Conservation (phyloP, 2,113 vertebrate genomes). For the Austrofundulus limnaeus region DNA sequence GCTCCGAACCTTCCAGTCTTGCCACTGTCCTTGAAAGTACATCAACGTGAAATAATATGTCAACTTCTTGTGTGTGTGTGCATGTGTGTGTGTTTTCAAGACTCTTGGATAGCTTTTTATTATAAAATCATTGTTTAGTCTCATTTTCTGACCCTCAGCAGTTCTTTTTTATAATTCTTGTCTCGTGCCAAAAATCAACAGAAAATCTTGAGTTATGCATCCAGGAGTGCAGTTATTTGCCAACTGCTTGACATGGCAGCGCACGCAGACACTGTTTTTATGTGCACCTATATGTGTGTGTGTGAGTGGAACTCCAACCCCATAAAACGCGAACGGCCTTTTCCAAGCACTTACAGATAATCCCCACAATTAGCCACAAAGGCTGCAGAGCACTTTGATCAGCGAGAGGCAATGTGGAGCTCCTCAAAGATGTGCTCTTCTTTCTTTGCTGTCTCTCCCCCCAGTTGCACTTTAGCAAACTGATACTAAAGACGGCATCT, state of each 20-base stretch:
- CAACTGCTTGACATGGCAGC: conserved; percentile 17
- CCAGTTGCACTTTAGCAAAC: conserved; percentile 73
- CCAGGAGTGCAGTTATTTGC: conserved; percentile 21
- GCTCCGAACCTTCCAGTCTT: conserved; percentile 53
- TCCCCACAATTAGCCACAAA: conserved; percentile 81
- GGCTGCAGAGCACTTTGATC: conserved; percentile 78
- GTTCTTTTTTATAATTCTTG: conserved; percentile 35
- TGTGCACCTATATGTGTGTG: conserved; percentile 1
- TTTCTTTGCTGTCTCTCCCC: conserved; percentile 55
- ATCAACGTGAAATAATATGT: conserved; percentile 71
- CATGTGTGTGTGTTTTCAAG: conserved; percentile 39
- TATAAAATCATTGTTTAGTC: conserved; percentile 40
- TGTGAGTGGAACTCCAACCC: conserved; percentile 42
- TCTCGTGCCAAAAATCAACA: conserved; percentile 20
- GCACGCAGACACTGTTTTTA: conserved; percentile 11
- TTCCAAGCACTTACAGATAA: conserved; percentile 79
- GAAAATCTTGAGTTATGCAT: conserved; percentile 36
- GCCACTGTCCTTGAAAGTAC: conserved; percentile 72
- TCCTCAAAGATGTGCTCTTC: conserved; percentile 71
- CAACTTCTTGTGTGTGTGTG: conserved; percentile 34
- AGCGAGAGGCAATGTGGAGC: conserved; percentile 71
- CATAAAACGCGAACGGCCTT: conserved; percentile 69
- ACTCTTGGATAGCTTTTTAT: conserved; percentile 39
- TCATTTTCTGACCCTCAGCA: neutral
- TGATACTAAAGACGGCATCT: conserved; percentile 80